Evolutionary conservation across 2,797 vertebrate genomes (phyloP), one percentile per base, ranked within the genome.

Genomic region (Myotis findleyi): DNA sequence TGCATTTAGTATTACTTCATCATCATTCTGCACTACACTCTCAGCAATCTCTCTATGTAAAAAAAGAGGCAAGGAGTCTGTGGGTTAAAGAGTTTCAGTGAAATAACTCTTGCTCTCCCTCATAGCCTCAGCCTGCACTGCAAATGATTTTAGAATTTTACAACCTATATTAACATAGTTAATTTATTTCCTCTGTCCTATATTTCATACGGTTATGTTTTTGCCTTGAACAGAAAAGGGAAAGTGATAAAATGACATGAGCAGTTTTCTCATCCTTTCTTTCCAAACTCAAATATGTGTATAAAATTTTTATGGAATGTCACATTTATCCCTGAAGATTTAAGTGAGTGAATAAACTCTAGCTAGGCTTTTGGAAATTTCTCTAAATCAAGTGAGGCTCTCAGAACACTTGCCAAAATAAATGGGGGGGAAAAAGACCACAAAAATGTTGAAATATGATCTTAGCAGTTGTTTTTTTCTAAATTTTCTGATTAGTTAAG

Each of bases 1-100:
- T 96, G 82, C 38, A 25, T 86, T 96, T 82, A 79, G 38, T 64
- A 30, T 97, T 96, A 68, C 89, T 82, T 96, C 94, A 97, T 97
- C 89, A 53, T 79, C 30, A 33, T 55, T 95, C 94, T 96, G 18
- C 80, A 88, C 7, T 47, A 69, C n/a, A 85, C 82, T 33, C 85
- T 71, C 84, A 89, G 91, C 36, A 87, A 92, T 93, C 83, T 88
- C 80, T 66, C 57, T n/a, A 62, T 1, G 18, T 62, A 90, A n/a
- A 91, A 71, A 82, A 90, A 82, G 76, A 89, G 72, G 77, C 12
- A 92, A 89, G 85, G 51, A 91, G 23, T 73, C 87, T 96, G 75
- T 71, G 96, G 85, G 76, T 95, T 79, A 93, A 94, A 83, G 76
- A 90, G 44, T 66, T 82, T 53, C 84, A 47, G 89, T 80, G 76